phyloP scores from a whole-genome alignment of 1,140 invertebrate species.

The Nebria ingens region DNA sequence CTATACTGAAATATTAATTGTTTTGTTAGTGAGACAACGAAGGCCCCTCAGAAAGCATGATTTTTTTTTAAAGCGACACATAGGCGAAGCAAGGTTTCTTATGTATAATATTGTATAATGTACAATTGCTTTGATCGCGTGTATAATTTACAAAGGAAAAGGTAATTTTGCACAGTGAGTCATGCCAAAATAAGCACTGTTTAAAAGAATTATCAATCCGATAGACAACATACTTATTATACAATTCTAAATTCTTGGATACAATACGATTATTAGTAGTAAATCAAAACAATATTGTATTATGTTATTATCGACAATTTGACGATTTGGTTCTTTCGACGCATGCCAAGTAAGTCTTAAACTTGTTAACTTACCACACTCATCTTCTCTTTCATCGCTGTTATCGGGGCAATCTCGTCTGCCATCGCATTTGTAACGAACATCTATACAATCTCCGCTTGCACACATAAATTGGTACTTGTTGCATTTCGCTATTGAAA shows the following conservation, averaged over 20 bases:
- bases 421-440: slow-evolving; percentile 52
- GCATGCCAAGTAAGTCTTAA: slow-evolving; percentile 10
- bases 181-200: slow-evolving; percentile 3
- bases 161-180: neutral
- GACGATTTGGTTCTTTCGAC: slow-evolving; percentile 18
- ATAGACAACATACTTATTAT: too few species aligned
- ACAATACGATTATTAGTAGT: too few species aligned
- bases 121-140: neutral
- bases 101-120: neutral
- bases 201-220: too few species aligned
- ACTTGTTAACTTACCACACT: slow-evolving; percentile 33
- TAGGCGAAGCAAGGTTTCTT: slow-evolving; percentile 3
- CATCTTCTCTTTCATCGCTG: slow-evolving; percentile 58
- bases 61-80: neutral
- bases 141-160: neutral
- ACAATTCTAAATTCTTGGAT: too few species aligned
- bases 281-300: too few species aligned
- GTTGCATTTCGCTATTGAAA: slow-evolving; percentile 38
- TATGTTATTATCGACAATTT: too few species aligned
- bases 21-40: neutral
- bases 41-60: neutral
- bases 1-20: too few species aligned
- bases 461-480: slow-evolving; percentile 55
- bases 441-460: slow-evolving; percentile 45
- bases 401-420: slow-evolving; percentile 56